Evolutionary conservation across 2,113 vertebrate species (phyloP), one percentile per base, ranked within the genome.

Genomic region (Lophochroa leadbeateri): DNA sequence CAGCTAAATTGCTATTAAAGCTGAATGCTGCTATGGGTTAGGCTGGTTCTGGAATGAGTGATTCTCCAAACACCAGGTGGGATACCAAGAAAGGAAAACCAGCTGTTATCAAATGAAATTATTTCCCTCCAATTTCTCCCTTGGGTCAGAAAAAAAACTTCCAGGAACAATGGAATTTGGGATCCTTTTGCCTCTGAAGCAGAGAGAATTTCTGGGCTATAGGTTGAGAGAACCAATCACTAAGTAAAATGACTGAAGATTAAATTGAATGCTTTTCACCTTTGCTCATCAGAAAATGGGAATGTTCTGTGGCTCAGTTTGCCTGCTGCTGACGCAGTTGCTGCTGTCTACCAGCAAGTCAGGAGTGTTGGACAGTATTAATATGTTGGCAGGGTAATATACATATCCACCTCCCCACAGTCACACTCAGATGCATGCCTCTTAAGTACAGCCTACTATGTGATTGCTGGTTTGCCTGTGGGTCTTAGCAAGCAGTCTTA

Each of bases 341-440:
- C 0, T 58, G 79, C 63, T 83, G 63, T 39, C 41, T 80, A 46
- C 13, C 75, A 72, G 57, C 57, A 43, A 1, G 23, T 1, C 39
- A 24, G 50, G 17, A 47, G 64, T 13, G 53, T 60, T 81, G 86
- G 76, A 1, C 13, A 12, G 6, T 49, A 46, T 35, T 61, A 23
- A 27, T 67, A 8, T 29, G 37, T 12, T 17, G 39, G 16, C 52
- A 46, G 57, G 69, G 43, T 18, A 74, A 58, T 53, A 23, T 2
- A 14, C 6, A 0, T 35, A 11, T 13, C 68, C 3, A 0, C 24
- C 16, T 35, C 28, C 55, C 50, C 46, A 14, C 47, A 31, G 57
- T 16, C 23, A 0, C 44, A 17, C 41, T 44, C 35, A 13, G 6
- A 24, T 35, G 28, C 33, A 3, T 7, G 1, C 64, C 8, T 60